Evolutionary conservation across 1,140 invertebrate genomes (phyloP).

Genomic region (Diorhabda sublineata): DNA sequence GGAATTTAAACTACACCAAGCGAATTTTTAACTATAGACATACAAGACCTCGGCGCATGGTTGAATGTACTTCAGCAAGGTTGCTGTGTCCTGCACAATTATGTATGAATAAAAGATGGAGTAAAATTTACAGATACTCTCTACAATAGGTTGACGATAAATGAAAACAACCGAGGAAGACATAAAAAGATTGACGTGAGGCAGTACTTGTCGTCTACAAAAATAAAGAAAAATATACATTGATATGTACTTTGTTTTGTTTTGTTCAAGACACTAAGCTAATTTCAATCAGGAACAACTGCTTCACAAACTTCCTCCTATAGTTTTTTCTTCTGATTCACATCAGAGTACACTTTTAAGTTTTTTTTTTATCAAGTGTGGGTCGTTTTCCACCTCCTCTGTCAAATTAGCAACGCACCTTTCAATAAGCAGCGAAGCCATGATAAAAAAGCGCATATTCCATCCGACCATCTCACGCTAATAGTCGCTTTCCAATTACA

Average conservation of each 20-base stretch:
- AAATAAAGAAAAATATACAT: constrained; percentile 11
- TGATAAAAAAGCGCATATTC: too few relatives aligned
- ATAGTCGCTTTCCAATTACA: too few relatives aligned
- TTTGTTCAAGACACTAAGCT: constrained; percentile 26
- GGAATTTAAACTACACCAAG: constrained; percentile 27
- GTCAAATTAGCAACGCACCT: background rate
- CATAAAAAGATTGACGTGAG: constrained; percentile 33
- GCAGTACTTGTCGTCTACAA: constrained; percentile 27
- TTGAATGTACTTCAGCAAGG: constrained; percentile 31
- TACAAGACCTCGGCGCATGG: constrained; percentile 29
- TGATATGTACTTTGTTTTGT: constrained; percentile 20
- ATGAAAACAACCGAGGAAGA: constrained; percentile 29
- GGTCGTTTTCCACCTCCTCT: constrained; percentile 16
- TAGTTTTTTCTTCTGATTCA: constrained; percentile 32
- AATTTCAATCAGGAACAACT: constrained; percentile 27
- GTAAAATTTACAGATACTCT: constrained; percentile 20
- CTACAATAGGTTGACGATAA: constrained; percentile 27
- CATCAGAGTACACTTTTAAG: constrained; percentile 31
- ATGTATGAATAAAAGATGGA: constrained; percentile 22
- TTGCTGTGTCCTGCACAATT: constrained; percentile 21
- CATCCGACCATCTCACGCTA: too few relatives aligned
- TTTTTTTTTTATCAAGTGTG: constrained; percentile 25
- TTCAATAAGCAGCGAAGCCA: too few relatives aligned
- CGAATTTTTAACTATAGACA: constrained; percentile 39
- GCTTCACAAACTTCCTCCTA: constrained; percentile 31